A percentile compares a stretch with the other conserved stretches of the same genome.
phyloP scores from a whole-genome alignment of 1,140 invertebrate genomes.

The Meloidogyne floridensis region DNA sequence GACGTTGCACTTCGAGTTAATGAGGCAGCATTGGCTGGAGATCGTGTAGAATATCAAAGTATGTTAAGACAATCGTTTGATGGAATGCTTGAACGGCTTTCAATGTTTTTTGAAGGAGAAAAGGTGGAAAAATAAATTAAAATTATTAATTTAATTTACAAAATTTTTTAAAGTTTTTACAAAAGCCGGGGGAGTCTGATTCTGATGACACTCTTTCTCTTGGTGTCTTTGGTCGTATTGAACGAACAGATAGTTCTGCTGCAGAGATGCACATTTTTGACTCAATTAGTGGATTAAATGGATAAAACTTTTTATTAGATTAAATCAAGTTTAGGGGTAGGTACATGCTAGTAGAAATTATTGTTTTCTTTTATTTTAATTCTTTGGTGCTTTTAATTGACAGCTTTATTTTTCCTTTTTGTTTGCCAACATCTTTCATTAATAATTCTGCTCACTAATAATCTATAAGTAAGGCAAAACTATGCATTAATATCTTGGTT shows the following conservation, averaged over 20 bases:
- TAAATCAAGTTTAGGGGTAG: not conserved
- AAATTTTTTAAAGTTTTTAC: slow-evolving; percentile 33
- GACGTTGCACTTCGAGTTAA: slow-evolving; percentile 47
- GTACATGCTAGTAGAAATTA: not conserved
- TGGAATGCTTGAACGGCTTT: slow-evolving; percentile 55
- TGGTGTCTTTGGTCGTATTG: slow-evolving; percentile 19
- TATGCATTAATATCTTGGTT: too few relatives aligned
- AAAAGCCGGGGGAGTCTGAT: not conserved
- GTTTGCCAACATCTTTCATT: not conserved
- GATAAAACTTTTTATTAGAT: slow-evolving; percentile 12
- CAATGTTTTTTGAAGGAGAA: slow-evolving; percentile 52
- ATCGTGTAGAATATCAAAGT: slow-evolving; percentile 50
- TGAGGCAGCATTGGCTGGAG: slow-evolving; percentile 44
- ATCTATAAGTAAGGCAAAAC: too few relatives aligned
- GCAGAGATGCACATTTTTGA: slow-evolving; percentile 39
- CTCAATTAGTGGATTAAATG: slow-evolving; percentile 35
- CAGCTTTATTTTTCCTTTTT: not conserved
- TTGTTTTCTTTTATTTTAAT: not conserved
- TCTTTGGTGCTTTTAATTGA: not conserved
- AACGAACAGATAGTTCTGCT: slow-evolving; percentile 14
- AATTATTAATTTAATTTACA: slow-evolving; percentile 13
- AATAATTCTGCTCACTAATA: too few relatives aligned
- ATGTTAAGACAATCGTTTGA: slow-evolving; percentile 56
- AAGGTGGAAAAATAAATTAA: slow-evolving; percentile 36
- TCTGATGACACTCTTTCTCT: slow-evolving; percentile 15